phyloP scores from a whole-genome alignment of 1,140 invertebrate genomes.

The Orius insidiosus region DNA sequence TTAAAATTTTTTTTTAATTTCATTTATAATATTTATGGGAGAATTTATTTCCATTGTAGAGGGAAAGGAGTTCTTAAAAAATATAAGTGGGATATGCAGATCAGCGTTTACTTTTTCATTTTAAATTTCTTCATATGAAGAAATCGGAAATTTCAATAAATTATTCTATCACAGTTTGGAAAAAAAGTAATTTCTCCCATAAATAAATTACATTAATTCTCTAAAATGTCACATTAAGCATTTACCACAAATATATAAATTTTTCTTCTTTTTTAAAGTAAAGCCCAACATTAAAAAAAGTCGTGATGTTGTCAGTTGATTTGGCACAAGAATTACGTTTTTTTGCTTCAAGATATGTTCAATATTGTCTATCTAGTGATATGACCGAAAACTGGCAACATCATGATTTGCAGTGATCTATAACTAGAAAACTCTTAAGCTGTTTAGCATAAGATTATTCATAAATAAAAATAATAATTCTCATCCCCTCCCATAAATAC shows the following conservation, averaged over 20 bases:
- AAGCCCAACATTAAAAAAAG: background rate
- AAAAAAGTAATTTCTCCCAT: conserved; percentile 10
- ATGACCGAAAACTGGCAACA: conserved; percentile 14
- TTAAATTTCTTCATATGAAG: conserved; percentile 1
- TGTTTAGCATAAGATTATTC: conserved; percentile 14
- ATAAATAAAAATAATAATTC: conserved; percentile 15
- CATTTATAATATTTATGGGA: background rate
- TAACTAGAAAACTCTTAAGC: conserved; percentile 7
- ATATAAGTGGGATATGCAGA: background rate
- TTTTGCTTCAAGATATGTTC: conserved; percentile 6
- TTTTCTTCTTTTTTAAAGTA: background rate
- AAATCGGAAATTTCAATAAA: conserved; percentile 1
- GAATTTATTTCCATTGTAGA: background rate
- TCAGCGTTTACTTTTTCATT: background rate
- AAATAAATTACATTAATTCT: conserved; percentile 1
- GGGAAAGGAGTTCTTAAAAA: background rate
- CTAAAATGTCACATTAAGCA: background rate
- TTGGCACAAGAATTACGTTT: conserved; percentile 10
- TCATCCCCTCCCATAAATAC: conserved; percentile 18
- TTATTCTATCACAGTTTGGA: conserved; percentile 15
- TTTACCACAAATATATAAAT: background rate
- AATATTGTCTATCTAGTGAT: conserved; percentile 3
- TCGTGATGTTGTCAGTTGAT: conserved; percentile 15
- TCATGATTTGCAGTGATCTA: conserved; percentile 11
- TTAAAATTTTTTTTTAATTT: background rate